Base-by-base conservation (phyloP, 2,797 vertebrate genomes). In the Orestias chungarensis region DNA sequence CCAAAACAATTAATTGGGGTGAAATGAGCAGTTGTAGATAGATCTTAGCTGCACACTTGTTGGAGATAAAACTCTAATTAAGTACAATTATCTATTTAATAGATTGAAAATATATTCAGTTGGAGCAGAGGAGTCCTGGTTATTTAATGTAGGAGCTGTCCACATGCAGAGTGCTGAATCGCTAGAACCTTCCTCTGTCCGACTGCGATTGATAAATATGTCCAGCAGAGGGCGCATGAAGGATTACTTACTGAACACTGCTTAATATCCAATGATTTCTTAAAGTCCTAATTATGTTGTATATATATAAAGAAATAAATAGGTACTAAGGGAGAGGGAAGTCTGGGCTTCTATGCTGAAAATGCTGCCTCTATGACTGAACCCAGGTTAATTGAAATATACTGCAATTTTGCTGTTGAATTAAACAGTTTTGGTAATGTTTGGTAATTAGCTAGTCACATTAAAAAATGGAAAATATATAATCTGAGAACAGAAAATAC, bases 141-240 rank as follows among this genome's bases (percentile, higher is more conserved):
- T 43, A 42, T n/a, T 67, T 31, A 14, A 42, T 49, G 1, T 23
- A 64, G 80, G 86, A 89, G 71, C 90, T 93, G 82, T 91, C 87
- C 88, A 38, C 7, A 29, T 25, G 1, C 9, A 8, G 68, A 64
- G 92, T 93, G 81, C 92, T 94, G 91, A 91, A 88, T 74, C 20
- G 10, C 29, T 40, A 55, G 50, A 55, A 6, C 33, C 14, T 0
- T 68, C 71, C 46, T 42, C 5, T 27, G 23, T 14, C 2, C 8
- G 68, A 15, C 9, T 70, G 82, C 59, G 52, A 8, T 75, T 23
- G 33, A 9, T 1, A 0, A 0, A 44, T 0, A 5, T 11, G 5
- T 57, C 89, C 91, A 84, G 83, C 54, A 90, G 92, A 91, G 74
- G 85, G 86, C 75, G 44, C 46, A 0, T 62, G 0, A 15, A 43